Conservation (phyloP, 2,113 vertebrate species). For the Castor canadensis region DNA sequence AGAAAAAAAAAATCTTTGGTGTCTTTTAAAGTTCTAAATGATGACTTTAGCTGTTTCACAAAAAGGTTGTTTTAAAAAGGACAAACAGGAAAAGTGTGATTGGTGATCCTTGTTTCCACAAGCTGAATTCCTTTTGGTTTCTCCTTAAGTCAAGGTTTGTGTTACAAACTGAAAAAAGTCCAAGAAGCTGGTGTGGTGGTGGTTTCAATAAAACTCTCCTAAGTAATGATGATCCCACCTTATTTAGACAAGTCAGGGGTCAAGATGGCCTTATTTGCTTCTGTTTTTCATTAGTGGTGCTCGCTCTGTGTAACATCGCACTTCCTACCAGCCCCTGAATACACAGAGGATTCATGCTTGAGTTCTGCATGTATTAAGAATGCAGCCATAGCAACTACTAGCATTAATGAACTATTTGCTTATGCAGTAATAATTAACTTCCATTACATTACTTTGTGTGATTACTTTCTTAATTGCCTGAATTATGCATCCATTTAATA, state of each 20-base stretch:
- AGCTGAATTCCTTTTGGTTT: constrained; percentile 77
- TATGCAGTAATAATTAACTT: constrained; percentile 99
- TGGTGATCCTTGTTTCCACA: constrained; percentile 77
- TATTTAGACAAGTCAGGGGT: constrained; percentile 87
- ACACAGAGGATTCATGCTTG: constrained; percentile 94
- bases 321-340: constrained; percentile 91
- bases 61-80: constrained; percentile 53
- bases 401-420: constrained; percentile 99
- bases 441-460: constrained; percentile 99
- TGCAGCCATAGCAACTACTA: constrained; percentile 98
- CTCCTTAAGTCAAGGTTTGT: constrained; percentile 67
- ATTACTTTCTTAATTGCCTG: constrained; percentile 99
- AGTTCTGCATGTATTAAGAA: constrained; percentile 97
- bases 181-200: constrained; percentile 67
- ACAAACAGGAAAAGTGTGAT: constrained; percentile 65
- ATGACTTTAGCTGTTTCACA: constrained; percentile 80
- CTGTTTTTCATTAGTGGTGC: constrained; percentile 86
- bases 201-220: constrained; percentile 83
- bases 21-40: constrained; percentile 78
- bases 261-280: constrained; percentile 87
- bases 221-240: constrained; percentile 86
- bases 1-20: constrained; percentile 50
- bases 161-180: constrained; percentile 78
- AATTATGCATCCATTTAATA: constrained; percentile 99
- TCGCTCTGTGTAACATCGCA: constrained; percentile 86